Percentiles rank a stretch among this genome's conserved stretches.
Evolutionary conservation across 2,888 invertebrate species (phyloP).

Genomic region (Drosophila parthenogenetica): DNA sequence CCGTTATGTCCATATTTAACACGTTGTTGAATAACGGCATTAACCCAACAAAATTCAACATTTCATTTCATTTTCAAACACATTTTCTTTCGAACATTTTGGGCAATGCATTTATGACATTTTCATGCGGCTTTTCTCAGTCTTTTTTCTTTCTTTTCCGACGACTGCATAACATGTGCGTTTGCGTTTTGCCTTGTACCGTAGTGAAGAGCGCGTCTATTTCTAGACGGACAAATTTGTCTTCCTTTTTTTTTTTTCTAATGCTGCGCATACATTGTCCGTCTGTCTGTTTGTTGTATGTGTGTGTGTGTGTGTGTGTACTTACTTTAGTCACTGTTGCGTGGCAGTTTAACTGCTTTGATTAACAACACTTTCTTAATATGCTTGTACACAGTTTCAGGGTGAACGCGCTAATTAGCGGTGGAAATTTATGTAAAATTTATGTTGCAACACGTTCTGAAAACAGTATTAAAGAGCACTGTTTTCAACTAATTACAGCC

Average conservation of each 20-base stretch:
- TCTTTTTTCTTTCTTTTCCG: conserved; percentile 18
- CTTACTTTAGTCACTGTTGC: conserved; percentile 39
- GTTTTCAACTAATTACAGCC: conserved; percentile 16
- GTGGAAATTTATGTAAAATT: too few relatives aligned
- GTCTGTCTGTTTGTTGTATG: too few relatives aligned
- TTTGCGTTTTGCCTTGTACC: conserved; percentile 1
- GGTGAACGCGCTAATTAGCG: conserved; percentile 24
- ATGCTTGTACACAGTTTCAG: conserved; percentile 9
- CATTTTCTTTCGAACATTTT: conserved; percentile 17
- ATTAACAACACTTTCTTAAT: conserved; percentile 29
- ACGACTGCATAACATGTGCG: conserved; percentile 60
- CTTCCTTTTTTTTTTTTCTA: conserved; percentile 19
- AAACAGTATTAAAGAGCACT: conserved; percentile 29
- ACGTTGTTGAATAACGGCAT: conserved; percentile 37
- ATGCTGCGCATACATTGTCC: conserved; percentile 21
- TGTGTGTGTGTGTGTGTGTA: conserved; percentile 9
- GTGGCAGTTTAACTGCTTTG: conserved; percentile 8
- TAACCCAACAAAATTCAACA: conserved; percentile 38
- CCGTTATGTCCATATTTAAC: conserved; percentile 18
- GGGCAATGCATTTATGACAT: conserved; percentile 25
- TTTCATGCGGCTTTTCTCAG: conserved; percentile 12
- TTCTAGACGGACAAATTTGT: conserved; percentile 57
- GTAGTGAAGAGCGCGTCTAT: conserved; percentile 48
- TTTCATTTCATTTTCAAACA: conserved; percentile 9
- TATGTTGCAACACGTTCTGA: conserved; percentile 10